Percentiles rank a stretch among this genome's conserved stretches.
phyloP scores from a whole-genome alignment of 2,113 vertebrate genomes.

The Epinephelus cyanopodus region DNA sequence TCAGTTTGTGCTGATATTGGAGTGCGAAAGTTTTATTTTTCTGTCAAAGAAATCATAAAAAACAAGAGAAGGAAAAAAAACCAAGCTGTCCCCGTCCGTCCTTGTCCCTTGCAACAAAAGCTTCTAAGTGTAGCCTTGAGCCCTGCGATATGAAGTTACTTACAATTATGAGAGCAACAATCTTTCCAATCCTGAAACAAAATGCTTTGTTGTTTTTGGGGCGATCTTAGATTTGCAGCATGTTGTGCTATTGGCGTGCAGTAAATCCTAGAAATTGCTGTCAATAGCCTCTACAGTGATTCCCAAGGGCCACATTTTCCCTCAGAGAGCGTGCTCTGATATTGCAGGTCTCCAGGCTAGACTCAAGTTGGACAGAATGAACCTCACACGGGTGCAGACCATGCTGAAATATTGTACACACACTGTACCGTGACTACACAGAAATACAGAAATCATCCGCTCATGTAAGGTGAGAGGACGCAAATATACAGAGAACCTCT shows the following conservation, averaged over 20 bases:
- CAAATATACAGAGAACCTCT: conserved; percentile 39
- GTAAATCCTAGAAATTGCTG: conserved; percentile 13
- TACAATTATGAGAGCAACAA: conserved; percentile 1
- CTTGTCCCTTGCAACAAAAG: not conserved
- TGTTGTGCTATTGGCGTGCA: not conserved
- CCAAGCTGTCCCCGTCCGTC: conserved; percentile 19
- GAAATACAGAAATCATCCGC: conserved; percentile 52
- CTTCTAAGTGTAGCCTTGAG: conserved; percentile 27
- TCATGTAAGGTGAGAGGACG: conserved; percentile 41
- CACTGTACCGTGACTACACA: conserved; percentile 55
- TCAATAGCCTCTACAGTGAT: not conserved
- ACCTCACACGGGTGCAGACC: conserved; percentile 48
- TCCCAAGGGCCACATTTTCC: not conserved
- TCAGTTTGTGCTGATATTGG: conserved; percentile 73
- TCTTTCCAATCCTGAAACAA: not conserved
- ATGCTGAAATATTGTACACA: conserved; percentile 70
- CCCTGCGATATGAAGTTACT: conserved; percentile 24
- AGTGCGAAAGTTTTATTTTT: conserved; percentile 55
- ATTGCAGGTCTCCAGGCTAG: conserved; percentile 41
- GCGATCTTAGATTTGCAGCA: not conserved
- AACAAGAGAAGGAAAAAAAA: not conserved
- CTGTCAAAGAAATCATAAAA: conserved; percentile 8
- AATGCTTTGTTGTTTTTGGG: not conserved
- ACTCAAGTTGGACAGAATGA: conserved; percentile 16
- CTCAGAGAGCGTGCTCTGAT: not conserved